These are phyloP conservation scores for Vanessa cardui DNA, from an alignment of 2,888 invertebrate species.

Conservation along the genomic window DNA sequence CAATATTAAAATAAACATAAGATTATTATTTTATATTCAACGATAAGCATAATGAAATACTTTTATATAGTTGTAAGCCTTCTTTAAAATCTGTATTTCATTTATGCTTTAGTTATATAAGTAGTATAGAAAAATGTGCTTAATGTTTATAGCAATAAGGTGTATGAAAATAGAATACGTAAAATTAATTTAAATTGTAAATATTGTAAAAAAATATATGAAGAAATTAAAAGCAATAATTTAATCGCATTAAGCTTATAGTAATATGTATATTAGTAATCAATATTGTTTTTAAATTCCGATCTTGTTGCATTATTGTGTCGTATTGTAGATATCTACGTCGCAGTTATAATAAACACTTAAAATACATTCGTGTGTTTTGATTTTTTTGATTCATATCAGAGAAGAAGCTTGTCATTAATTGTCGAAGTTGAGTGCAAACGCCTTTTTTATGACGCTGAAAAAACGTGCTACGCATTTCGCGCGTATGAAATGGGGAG, in stretches of 20 bases:
- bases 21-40: too few species aligned
- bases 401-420: too few species aligned
- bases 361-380: conserved; percentile 28
- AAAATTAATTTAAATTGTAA: conserved; percentile 5
- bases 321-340: conserved; percentile 40
- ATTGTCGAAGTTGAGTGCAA: too few species aligned
- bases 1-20: too few species aligned
- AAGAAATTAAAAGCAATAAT: conserved; percentile 41
- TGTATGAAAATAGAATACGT: conserved; percentile 36
- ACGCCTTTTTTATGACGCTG: too few species aligned
- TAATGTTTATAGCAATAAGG: conserved; percentile 2
- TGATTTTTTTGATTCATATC: background rate
- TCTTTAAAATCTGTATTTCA: too few species aligned
- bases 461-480: too few species aligned
- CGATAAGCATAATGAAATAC: too few species aligned
- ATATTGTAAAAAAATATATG: conserved; percentile 12
- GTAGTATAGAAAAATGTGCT: background rate
- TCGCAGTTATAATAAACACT: conserved; percentile 45
- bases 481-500: too few species aligned
- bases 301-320: conserved; percentile 45
- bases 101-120: background rate
- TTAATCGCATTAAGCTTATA: conserved; percentile 39
- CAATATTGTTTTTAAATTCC: conserved; percentile 39
- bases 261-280: conserved; percentile 24
- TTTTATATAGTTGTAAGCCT: too few species aligned